Evolutionary conservation across 92 coral and sea anemone genomes (phyloP).

Genomic region (Bergia puertoricense): DNA sequence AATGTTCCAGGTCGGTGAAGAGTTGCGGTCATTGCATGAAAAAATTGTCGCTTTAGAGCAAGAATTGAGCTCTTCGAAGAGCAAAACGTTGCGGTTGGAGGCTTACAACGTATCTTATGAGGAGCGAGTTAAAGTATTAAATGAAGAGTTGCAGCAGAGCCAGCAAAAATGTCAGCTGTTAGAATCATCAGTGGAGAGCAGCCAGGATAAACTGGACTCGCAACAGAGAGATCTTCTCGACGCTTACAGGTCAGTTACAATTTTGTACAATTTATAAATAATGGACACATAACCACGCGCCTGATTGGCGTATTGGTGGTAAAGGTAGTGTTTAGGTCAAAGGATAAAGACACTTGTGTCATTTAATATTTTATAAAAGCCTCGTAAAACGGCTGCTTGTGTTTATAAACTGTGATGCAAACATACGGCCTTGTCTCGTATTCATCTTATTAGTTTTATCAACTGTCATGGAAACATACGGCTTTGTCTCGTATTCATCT

Average conservation of each 20-base stretch:
- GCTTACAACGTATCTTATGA: conserved; percentile 52
- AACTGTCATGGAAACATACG: too few relatives aligned
- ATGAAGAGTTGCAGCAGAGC: conserved; percentile 18
- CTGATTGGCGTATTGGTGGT: too few relatives aligned
- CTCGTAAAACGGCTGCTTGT: too few relatives aligned
- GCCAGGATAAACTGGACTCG: conserved; percentile 42
- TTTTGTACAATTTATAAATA: background rate
- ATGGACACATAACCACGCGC: too few relatives aligned
- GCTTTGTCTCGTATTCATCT: too few relatives aligned
- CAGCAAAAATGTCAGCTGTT: conserved; percentile 42
- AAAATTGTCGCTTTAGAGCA: conserved; percentile 12
- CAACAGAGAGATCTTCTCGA: conserved; percentile 44
- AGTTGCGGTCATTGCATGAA: background rate
- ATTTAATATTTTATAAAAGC: too few relatives aligned
- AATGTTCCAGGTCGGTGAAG: conserved; percentile 2
- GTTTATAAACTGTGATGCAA: too few relatives aligned
- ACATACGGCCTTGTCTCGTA: too few relatives aligned
- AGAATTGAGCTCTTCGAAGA: conserved; percentile 32
- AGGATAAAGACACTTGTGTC: too few relatives aligned
- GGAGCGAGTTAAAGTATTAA: conserved; percentile 42
- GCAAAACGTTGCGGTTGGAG: conserved; percentile 25
- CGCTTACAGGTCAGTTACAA: conserved; percentile 20
- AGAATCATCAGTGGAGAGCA: conserved; percentile 38
- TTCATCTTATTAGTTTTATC: too few relatives aligned
- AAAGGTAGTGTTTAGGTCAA: too few relatives aligned